Evolutionary conservation across 2,797 vertebrate genomes (phyloP).

Genomic region (Heteromormyrus szaboi): DNA sequence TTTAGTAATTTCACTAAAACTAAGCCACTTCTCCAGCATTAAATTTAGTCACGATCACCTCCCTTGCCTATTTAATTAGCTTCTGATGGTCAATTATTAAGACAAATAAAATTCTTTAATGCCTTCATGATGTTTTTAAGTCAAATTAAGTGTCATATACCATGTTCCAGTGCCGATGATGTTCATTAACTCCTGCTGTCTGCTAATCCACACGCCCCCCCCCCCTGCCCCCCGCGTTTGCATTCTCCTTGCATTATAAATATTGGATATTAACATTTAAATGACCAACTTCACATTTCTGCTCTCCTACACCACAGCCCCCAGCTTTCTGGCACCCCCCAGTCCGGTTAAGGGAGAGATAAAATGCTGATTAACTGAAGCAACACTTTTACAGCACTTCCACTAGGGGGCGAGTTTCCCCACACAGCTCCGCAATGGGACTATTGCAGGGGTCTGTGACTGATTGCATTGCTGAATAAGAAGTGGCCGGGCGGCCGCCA

Average conservation of each 20-base stretch:
- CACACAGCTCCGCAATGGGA: too few relatives aligned
- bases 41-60: neutral
- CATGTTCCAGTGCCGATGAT: neutral
- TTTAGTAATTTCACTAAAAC: neutral
- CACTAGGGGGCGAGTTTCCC: neutral
- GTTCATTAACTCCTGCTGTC: neutral
- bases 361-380: neutral
- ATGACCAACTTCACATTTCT: neutral
- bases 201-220: neutral
- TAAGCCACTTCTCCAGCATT: neutral
- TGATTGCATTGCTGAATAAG: neutral
- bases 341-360: neutral
- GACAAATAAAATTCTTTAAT: neutral
- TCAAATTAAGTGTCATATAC: neutral
- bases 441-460: neutral
- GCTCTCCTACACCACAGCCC: neutral
- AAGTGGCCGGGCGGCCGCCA: too few relatives aligned
- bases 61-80: neutral
- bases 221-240: too few relatives aligned
- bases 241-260: neutral
- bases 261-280: neutral
- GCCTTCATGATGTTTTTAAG: neutral
- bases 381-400: neutral
- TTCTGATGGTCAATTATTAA: neutral
- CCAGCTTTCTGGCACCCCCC: neutral